Conservation (phyloP, 2,113 vertebrate genomes). For the Himantopus leucocephalus region DNA sequence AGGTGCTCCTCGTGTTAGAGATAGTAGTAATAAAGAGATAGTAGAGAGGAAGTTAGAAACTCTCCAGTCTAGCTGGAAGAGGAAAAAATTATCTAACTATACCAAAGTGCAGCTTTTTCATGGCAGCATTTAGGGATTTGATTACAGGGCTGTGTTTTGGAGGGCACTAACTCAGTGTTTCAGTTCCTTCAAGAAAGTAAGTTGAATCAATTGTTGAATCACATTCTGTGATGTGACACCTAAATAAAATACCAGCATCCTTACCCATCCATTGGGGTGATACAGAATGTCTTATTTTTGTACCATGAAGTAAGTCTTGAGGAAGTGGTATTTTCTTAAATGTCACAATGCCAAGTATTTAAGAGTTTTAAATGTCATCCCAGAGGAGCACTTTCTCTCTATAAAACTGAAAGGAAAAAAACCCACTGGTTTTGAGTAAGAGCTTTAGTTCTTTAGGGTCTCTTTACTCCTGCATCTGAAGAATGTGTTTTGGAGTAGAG, state of each 20-base stretch:
- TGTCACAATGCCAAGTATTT: slow-evolving; percentile 54
- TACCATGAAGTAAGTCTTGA: background rate
- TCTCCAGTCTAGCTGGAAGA: background rate
- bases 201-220: background rate
- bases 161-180: background rate
- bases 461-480: background rate
- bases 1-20: background rate
- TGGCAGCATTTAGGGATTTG: background rate
- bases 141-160: background rate
- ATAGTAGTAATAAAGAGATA: background rate
- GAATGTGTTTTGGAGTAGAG: background rate
- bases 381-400: slow-evolving; percentile 12
- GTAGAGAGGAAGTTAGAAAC: background rate
- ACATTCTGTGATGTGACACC: background rate
- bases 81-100: background rate
- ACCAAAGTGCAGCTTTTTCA: background rate
- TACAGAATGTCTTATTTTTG: background rate
- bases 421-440: background rate
- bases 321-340: slow-evolving; percentile 62
- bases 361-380: slow-evolving; percentile 62
- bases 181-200: background rate
- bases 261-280: background rate
- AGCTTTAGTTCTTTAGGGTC: background rate
- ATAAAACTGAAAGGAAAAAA: background rate
- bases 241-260: background rate